Base-by-base conservation (phyloP, 2,797 vertebrate genomes). In the Apogon talboti region DNA sequence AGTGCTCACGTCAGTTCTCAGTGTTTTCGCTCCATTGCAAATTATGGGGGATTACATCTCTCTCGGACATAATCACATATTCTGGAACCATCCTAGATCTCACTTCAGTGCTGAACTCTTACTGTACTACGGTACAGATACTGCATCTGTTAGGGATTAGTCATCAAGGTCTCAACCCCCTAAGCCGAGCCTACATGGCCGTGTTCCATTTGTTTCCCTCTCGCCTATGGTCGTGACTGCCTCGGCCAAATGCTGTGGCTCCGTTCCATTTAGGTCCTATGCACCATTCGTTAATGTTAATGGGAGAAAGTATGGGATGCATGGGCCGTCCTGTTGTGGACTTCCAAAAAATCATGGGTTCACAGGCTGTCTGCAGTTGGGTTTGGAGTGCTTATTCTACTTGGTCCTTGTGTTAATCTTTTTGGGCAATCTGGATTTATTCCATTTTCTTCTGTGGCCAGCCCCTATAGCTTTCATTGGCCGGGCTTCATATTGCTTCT, bases 141-240 rank as follows among this genome's bases (percentile, higher is more conserved):
- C 72, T 73, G 69, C 85, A 88, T 89, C 86, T 90, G 87, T 88
- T 78, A 69, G 48, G 83, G 86, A 90, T 91, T 89, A 90, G 76
- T 72, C 7, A 11, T 53, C 41, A 51, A 71, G 66, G 79, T 78
- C 74, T 70, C 83, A 59, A 56, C 59, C 51, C 65, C 15, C 35
- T 62, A 73, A 76, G 45, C 58, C 72, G 42, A 63, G 56, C 61
- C 73, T 60, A 70, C 69, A 72, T 85, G 84, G 78, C 63, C 63
- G 18, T 0, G 2, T 51, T 78, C 79, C 84, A 79, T 58, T 61
- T 28, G 60, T 38, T 12, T 7, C 16, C 59, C 54, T 61, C 46
- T 44, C 60, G 54, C 54, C 56, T 51, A 21, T 33, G 5, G 37
- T 63, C 18, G 7, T 59, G 53, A 2, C 28, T 55, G 49, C 43